Evolutionary conservation across 2,797 vertebrate genomes (phyloP).

Genomic region (Pelobates cultripes): DNA sequence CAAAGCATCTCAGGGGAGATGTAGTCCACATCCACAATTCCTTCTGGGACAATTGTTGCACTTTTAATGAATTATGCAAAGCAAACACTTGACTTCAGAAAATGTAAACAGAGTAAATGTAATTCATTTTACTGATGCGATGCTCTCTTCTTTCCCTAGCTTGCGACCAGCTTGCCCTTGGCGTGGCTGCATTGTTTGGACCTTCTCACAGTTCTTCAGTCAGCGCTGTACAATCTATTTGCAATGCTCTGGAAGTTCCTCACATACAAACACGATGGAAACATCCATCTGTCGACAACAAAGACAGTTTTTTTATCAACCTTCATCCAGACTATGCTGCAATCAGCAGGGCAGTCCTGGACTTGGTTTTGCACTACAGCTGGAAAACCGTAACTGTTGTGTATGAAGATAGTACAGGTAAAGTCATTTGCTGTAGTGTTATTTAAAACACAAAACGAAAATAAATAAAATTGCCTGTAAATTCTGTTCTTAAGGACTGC

Average conservation of each 20-base stretch:
- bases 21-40: no score
- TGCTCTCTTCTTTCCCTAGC: slow-evolving; percentile 67
- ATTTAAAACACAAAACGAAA: no score
- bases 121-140: no score
- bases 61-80: no score
- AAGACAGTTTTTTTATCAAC: slow-evolving; percentile 94
- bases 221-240: slow-evolving; percentile 96
- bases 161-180: slow-evolving; percentile 94
- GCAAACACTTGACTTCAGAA: no score
- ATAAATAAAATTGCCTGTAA: no score
- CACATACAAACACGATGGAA: slow-evolving; percentile 98
- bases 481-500: no score
- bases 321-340: slow-evolving; percentile 93
- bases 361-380: slow-evolving; percentile 93
- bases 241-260: slow-evolving; percentile 96
- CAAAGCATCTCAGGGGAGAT: no score
- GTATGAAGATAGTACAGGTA: slow-evolving; percentile 96
- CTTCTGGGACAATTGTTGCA: no score
- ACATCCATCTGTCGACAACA: slow-evolving; percentile 92
- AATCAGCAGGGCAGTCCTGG: slow-evolving; percentile 91
- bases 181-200: slow-evolving; percentile 93
- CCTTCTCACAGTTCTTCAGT: slow-evolving; percentile 95
- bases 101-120: no score
- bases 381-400: slow-evolving; percentile 95
- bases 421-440: background rate